Conservation (phyloP, 2,113 vertebrate genomes). For the Erpornis zantholeuca region DNA sequence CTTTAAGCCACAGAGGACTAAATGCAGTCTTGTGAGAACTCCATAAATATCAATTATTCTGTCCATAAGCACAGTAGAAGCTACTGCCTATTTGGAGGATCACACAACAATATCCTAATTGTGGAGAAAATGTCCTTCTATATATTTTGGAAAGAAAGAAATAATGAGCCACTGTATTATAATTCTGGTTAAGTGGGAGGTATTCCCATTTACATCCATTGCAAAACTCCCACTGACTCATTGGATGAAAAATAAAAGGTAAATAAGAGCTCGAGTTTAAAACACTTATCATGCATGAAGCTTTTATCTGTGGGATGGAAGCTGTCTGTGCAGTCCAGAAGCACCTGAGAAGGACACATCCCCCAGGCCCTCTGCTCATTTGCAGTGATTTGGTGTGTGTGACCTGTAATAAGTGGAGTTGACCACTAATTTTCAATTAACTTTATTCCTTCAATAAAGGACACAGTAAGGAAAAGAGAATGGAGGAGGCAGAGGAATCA, state of each 20-base stretch:
- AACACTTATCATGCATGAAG: neutral
- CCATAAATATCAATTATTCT: neutral
- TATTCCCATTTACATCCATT: neutral
- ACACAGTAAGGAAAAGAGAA: neutral
- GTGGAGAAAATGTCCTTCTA: neutral
- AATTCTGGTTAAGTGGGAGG: neutral
- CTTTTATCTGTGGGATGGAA: neutral
- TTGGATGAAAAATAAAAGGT: neutral
- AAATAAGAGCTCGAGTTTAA: neutral
- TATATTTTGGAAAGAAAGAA: neutral
- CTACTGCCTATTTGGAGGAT: neutral
- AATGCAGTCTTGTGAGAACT: neutral
- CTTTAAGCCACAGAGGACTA: neutral
- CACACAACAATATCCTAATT: neutral
- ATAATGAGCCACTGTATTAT: neutral
- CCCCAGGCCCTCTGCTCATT: neutral
- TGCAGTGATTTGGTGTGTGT: neutral
- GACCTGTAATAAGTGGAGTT: neutral
- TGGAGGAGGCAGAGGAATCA: neutral
- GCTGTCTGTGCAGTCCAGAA: neutral
- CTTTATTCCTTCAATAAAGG: neutral
- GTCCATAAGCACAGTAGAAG: neutral
- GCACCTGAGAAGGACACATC: accelerated
- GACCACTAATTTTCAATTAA: neutral
- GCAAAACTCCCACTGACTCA: neutral